phyloP scores from a whole-genome alignment of 2,797 vertebrate species.

The Sitta carolinensis region DNA sequence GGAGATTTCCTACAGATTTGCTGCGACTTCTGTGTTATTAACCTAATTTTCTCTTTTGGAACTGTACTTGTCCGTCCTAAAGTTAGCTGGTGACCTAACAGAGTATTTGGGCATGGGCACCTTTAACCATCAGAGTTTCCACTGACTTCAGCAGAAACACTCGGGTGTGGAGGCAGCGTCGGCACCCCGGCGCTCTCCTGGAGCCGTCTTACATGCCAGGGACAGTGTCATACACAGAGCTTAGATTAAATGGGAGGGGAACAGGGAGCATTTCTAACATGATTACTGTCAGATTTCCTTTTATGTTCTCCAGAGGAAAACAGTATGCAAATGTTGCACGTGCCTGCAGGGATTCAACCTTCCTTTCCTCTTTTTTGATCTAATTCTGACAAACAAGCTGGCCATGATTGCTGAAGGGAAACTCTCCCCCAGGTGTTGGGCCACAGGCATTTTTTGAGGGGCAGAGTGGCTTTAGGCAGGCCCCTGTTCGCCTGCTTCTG shows the following conservation, averaged over 20 bases:
- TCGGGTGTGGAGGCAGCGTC: not conserved
- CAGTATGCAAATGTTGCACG: slow-evolving; percentile 6
- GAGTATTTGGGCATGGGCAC: not conserved
- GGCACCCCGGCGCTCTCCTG: not conserved
- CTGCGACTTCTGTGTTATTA: not conserved
- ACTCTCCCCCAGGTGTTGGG: not conserved
- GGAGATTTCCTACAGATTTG: not conserved
- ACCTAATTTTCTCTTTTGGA: slow-evolving; percentile 11
- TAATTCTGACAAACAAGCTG: slow-evolving; percentile 13
- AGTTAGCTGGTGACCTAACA: slow-evolving; percentile 13
- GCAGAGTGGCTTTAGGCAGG: not conserved
- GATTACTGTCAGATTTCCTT: slow-evolving; percentile 50
- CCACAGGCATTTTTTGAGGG: not conserved
- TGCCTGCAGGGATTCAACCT: not conserved
- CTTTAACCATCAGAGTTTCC: not conserved
- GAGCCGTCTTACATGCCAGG: not conserved
- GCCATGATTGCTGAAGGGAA: not conserved
- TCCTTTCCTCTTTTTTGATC: slow-evolving; percentile 6
- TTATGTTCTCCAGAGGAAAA: slow-evolving; percentile 41
- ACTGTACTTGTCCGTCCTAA: not conserved
- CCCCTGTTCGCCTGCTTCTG: not conserved
- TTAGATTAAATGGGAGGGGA: slow-evolving; percentile 15
- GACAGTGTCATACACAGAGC: not conserved
- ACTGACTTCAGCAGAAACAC: slow-evolving; percentile 5
- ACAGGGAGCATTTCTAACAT: slow-evolving; percentile 44